Conservation (phyloP, 2,113 vertebrate species). For the Cyphomyrus discorhynchus region DNA sequence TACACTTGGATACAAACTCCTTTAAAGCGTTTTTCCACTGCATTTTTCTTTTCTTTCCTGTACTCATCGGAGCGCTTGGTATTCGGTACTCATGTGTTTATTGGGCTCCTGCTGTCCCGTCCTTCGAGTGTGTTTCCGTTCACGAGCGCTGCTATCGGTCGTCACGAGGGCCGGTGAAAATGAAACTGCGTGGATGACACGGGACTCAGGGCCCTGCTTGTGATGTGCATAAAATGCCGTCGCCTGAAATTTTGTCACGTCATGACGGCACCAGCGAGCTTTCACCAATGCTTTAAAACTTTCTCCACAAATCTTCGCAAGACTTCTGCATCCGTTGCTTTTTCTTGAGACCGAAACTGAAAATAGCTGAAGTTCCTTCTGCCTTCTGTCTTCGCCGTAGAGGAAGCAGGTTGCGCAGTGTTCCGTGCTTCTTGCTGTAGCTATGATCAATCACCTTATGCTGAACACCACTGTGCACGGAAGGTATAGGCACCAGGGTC, state of each 20-base stretch:
- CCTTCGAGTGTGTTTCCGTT: too few species aligned
- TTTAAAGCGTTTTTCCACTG: background rate
- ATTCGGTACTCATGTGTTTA: background rate
- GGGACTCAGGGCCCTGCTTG: background rate
- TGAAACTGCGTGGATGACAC: too few species aligned
- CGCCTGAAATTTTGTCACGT: background rate
- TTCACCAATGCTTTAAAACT: background rate
- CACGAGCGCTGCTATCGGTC: too few species aligned
- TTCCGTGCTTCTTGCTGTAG: constrained; percentile 27
- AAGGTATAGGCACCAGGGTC: constrained; percentile 7
- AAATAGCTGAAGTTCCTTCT: background rate
- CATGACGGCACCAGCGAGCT: background rate
- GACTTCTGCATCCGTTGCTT: background rate
- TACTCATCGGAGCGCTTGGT: background rate
- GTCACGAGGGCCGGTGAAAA: too few species aligned
- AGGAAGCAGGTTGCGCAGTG: constrained; percentile 17
- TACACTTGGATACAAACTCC: background rate
- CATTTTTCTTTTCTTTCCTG: background rate
- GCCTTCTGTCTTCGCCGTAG: constrained; percentile 10
- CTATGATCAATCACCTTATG: background rate
- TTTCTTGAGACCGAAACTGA: background rate
- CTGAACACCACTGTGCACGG: constrained; percentile 17
- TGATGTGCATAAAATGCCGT: background rate
- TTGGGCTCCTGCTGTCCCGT: background rate
- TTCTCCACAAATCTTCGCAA: background rate